phyloP scores from a whole-genome alignment of 64 coral and sea anemone genomes.

The Exaiptasia diaphana region DNA sequence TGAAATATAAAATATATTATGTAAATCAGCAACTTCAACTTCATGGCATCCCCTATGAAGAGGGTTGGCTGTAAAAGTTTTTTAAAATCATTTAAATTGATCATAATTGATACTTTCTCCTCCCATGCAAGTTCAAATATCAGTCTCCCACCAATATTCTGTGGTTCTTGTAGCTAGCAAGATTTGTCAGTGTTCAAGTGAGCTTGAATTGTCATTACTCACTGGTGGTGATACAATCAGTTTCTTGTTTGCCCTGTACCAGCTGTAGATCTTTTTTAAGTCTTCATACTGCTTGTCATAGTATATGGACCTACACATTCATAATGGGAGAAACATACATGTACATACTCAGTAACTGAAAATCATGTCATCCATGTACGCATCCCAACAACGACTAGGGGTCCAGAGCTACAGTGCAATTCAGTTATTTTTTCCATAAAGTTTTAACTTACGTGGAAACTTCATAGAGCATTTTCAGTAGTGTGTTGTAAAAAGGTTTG shows the following conservation, averaged over 20 bases:
- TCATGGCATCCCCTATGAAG: too few species aligned
- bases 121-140: background rate
- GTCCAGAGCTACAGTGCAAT: background rate
- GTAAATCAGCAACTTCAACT: too few species aligned
- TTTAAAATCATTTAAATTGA: too few species aligned
- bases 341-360: background rate
- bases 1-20: too few species aligned
- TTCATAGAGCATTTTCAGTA: constrained; percentile 95
- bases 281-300: constrained; percentile 90
- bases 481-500: constrained; percentile 84
- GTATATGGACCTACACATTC: constrained; percentile 66
- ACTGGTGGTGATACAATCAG: constrained; percentile 76
- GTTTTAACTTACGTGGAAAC: constrained; percentile 82
- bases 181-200: too few species aligned
- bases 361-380: background rate
- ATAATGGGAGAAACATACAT: too few species aligned
- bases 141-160: background rate
- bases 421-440: background rate
- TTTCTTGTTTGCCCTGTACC: constrained; percentile 88
- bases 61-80: too few species aligned
- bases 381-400: background rate
- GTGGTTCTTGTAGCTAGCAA: too few species aligned
- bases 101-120: too few species aligned
- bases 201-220: constrained; percentile 21
- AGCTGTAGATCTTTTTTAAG: constrained; percentile 90